Evolutionary conservation across 2,888 invertebrate genomes (phyloP).

Genomic region (Arrhopalites spinosus): DNA sequence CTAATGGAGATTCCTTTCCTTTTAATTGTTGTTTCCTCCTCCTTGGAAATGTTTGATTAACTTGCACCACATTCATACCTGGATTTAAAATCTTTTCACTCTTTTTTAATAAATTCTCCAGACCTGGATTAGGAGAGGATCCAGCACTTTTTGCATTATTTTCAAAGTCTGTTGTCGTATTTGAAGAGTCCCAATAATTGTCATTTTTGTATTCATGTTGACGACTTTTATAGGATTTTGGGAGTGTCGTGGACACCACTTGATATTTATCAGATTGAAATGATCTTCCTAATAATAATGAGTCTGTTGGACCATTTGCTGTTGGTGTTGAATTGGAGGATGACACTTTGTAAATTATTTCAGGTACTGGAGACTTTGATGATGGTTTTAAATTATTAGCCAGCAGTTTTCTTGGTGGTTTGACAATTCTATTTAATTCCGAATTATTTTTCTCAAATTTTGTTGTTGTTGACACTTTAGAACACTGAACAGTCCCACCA

Average conservation of each 20-base stretch:
- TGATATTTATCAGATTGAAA: neutral
- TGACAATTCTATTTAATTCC: conserved; percentile 1
- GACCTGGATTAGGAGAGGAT: neutral
- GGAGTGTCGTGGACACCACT: neutral
- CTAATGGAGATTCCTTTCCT: no score
- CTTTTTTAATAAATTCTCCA: conserved; percentile 37
- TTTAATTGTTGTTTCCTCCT: no score
- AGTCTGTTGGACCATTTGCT: neutral
- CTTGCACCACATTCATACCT: conserved; percentile 23
- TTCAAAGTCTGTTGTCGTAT: neutral
- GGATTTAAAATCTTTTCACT: conserved; percentile 41
- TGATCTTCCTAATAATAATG: no score
- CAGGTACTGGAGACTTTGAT: no score
- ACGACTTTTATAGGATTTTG: no score
- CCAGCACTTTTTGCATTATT: neutral
- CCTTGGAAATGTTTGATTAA: conserved; percentile 33
- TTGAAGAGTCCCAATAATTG: no score
- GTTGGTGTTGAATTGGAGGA: neutral
- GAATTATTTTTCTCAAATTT: neutral
- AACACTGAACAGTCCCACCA: no score
- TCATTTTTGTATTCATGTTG: no score
- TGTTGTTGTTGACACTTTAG: no score
- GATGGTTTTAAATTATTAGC: neutral
- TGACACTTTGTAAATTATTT: no score
- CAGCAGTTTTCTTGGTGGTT: conserved; percentile 33